Evolutionary conservation across 2,797 vertebrate genomes (phyloP), one percentile per base, ranked within the genome.

Genomic region (Crenichthys baileyi): DNA sequence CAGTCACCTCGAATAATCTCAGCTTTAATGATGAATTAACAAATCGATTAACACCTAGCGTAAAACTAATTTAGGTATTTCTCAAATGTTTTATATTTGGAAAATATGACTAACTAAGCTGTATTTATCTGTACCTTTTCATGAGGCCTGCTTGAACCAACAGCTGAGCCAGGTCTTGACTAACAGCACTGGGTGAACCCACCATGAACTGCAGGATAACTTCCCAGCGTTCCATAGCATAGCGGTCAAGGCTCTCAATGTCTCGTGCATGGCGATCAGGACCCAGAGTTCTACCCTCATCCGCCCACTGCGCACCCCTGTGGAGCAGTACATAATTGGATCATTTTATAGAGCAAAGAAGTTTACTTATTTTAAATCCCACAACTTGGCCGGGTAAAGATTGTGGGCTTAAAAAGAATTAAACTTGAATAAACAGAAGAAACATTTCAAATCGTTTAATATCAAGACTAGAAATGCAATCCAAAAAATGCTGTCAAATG

Each of bases 121-220:
- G 41, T 15, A 72, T 18, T 29, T n/a, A 2, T 8, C 31, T 44
- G 7, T 91, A 98, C 97, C 96, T 98, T 86, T 95, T 97, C 97
- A 98, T 98, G 73, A 98, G 97, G 60, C 97, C 97, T 0, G 97
- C 97, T 83, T 98, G 97, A 53, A 92, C 95, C 76, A 98, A 95
- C 48, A 98, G 96, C 90, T 98, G 97, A 29, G 97, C 96, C 84
- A 98, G 92, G 82, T 98, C 97, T 89, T 97, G 97, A 82, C 97
- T 98, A 79, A 98, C 97, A 0, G 97, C 97, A 2, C 95, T 96
- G 7, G 97, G 97, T 0, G 97, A 98, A 6, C 97, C 97, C 91
- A 98, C 97, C 97, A 98, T 98, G 86, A 98, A 98, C 76, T 98
- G 97, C 65, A 98, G 91, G 79, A 98, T 97, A 72, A 98, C 97